A percentile compares a stretch with the other conserved stretches of the same genome.
Conservation (phyloP, 2,113 vertebrate species). For the Rhynchopsitta pachyrhyncha region DNA sequence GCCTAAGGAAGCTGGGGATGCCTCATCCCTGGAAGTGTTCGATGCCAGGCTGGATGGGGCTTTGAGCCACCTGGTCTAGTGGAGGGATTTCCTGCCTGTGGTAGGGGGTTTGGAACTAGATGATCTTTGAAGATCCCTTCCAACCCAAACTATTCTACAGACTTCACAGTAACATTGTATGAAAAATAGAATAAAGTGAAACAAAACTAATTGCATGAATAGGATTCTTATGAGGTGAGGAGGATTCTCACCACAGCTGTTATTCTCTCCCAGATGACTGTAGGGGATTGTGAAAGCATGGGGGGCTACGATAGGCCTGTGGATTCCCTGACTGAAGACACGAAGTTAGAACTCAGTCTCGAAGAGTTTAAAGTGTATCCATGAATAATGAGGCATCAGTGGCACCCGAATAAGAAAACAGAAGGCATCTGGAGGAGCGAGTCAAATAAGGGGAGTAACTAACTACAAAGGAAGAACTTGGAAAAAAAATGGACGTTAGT, state of each 20-base stretch:
- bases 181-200: not conserved
- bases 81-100: not conserved
- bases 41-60: not conserved
- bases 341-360: too few relatives aligned
- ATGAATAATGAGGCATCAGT: too few relatives aligned
- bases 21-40: not conserved
- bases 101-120: not conserved
- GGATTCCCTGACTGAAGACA: too few relatives aligned
- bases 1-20: not conserved
- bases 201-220: not conserved
- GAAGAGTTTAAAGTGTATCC: too few relatives aligned
- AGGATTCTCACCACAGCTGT: not conserved
- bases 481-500: too few relatives aligned
- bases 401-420: too few relatives aligned
- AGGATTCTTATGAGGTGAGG: not conserved
- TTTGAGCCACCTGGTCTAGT: not conserved
- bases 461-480: too few relatives aligned
- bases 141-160: not conserved
- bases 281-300: too few relatives aligned
- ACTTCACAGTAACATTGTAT: not conserved
- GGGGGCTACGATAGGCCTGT: too few relatives aligned
- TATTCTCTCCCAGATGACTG: not conserved
- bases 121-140: not conserved
- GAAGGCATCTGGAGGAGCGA: too few relatives aligned
- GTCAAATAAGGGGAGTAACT: too few relatives aligned